Evolutionary conservation across 2,113 vertebrate genomes (phyloP).

Genomic region (Ochotona curzoniae): DNA sequence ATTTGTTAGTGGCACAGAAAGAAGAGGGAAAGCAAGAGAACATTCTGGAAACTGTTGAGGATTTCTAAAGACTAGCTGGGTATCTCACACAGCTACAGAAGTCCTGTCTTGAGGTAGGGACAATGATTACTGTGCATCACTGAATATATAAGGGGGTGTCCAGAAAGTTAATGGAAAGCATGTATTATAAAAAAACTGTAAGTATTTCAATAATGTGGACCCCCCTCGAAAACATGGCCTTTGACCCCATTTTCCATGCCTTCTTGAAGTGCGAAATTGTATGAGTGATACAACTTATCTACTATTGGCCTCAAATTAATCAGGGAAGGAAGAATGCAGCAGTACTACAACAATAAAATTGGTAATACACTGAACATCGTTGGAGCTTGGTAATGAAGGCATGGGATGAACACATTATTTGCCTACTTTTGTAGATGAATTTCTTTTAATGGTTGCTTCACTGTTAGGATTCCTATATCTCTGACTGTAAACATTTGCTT

Average conservation of each 20-base stretch:
- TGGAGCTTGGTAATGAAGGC: not conserved
- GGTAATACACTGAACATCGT: not conserved
- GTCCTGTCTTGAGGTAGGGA: not conserved
- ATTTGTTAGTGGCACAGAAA: not conserved
- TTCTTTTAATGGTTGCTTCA: not conserved
- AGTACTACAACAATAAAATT: slow-evolving; percentile 6
- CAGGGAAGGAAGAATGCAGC: not conserved
- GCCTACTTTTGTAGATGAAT: not conserved
- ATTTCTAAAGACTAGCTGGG: not conserved
- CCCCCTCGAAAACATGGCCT: no score
- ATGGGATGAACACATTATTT: not conserved
- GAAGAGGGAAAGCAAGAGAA: not conserved
- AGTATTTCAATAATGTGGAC: no score
- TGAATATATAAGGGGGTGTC: not conserved
- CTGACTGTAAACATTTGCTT: slow-evolving; percentile 15
- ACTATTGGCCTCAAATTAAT: slow-evolving; percentile 50
- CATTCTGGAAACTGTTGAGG: not conserved
- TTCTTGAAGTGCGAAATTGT: slow-evolving; percentile 27
- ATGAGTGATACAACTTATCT: not conserved
- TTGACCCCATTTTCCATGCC: not conserved
- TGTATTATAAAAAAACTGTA: no score
- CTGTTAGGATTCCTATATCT: not conserved
- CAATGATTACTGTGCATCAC: not conserved
- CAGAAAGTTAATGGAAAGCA: no score
- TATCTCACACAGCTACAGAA: not conserved